These are phyloP conservation scores for Diprion similis DNA, from an alignment of 1,140 invertebrate species.

Conservation along the genomic window DNA sequence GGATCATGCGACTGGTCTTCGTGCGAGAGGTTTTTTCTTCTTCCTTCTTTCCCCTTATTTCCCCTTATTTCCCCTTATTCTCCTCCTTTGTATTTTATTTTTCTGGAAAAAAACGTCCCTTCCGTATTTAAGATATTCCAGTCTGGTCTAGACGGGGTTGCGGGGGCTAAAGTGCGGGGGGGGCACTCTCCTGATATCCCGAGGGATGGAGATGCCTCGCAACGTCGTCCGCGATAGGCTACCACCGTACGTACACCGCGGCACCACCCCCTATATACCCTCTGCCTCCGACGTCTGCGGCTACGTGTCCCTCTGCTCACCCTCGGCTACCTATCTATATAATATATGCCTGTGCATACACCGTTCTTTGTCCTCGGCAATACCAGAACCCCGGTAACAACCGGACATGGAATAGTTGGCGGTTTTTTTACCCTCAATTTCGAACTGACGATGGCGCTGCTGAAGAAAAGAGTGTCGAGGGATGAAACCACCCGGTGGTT, in stretches of 20 bases:
- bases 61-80: background rate
- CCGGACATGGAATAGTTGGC: too few relatives aligned
- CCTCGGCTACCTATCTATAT: background rate
- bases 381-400: background rate
- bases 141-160: background rate
- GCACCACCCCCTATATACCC: background rate
- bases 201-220: background rate
- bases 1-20: background rate
- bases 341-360: slow-evolving; percentile 7
- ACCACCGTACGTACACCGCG: background rate
- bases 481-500: too few relatives aligned
- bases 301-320: background rate
- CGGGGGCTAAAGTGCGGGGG: background rate
- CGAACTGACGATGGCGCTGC: too few relatives aligned
- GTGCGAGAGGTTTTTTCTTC: background rate
- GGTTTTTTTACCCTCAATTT: too few relatives aligned
- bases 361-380: background rate
- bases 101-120: background rate
- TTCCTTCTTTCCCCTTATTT: background rate
- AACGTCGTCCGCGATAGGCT: slow-evolving; percentile 1
- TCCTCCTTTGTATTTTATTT: too few relatives aligned
- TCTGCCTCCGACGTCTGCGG: background rate
- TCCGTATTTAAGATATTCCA: slow-evolving; percentile 7
- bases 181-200: slow-evolving; percentile 3
- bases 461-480: too few relatives aligned